Percentiles rank a stretch among this genome's conserved stretches.
These are phyloP conservation scores for Daphoenositta chrysoptera DNA, from an alignment of 2,113 vertebrate genomes.

Conservation along the genomic window DNA sequence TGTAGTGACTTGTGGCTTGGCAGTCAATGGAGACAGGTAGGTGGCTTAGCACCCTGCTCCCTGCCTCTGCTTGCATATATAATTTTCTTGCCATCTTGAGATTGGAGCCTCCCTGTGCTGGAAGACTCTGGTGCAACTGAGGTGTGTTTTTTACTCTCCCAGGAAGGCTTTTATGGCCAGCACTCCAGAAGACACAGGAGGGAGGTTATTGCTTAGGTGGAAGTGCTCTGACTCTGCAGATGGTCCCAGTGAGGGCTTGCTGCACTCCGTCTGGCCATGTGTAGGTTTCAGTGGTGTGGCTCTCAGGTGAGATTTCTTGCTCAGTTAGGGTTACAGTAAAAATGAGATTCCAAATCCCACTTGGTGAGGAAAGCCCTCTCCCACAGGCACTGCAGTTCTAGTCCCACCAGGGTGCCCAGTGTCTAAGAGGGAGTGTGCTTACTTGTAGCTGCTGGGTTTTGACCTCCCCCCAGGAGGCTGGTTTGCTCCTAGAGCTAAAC, in stretches of 20 bases:
- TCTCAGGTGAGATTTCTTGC: background rate
- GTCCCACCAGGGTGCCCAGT: background rate
- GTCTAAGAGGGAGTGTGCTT: background rate
- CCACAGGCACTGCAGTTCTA: fast-evolving
- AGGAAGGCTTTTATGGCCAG: background rate
- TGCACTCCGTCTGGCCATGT: background rate
- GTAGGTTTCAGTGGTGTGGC: background rate
- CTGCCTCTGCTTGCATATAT: background rate
- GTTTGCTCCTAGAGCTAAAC: background rate
- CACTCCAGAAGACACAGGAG: background rate
- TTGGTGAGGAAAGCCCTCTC: background rate
- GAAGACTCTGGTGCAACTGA: background rate
- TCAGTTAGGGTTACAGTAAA: background rate
- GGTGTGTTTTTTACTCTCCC: background rate
- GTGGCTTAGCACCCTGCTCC: fast-evolving
- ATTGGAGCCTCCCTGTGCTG: fast-evolving
- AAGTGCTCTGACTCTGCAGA: background rate
- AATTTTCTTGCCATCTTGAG: background rate
- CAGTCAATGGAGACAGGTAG: background rate
- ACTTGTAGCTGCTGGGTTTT: background rate
- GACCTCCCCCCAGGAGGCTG: background rate
- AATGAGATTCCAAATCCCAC: background rate
- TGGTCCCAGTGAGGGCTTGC: fast-evolving
- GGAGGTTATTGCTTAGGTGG: background rate
- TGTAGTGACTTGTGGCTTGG: fast-evolving